phyloP scores from a whole-genome alignment of 1,140 invertebrate genomes.

The Drosophila malerkotliana region DNA sequence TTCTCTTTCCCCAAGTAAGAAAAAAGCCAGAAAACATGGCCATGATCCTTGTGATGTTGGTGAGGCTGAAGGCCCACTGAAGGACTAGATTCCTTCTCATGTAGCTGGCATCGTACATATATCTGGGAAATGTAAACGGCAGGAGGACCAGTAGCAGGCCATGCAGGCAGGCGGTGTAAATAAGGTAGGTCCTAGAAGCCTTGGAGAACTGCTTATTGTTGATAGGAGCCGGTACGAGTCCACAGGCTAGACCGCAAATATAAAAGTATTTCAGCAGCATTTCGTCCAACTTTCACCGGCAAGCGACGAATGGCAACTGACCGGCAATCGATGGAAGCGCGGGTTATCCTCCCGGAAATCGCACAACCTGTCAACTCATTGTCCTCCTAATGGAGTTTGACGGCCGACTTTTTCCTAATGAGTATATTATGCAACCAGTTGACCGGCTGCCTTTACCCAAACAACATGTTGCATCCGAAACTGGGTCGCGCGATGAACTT shows the following conservation, averaged over 20 bases:
- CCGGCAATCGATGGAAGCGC: neutral
- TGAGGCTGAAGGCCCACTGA: slow-evolving; percentile 33
- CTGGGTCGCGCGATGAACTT: slow-evolving; percentile 26
- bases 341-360: slow-evolving; percentile 18
- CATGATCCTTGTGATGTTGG: slow-evolving; percentile 23
- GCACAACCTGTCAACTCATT: neutral
- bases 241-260: slow-evolving; percentile 11
- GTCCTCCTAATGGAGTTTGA: neutral
- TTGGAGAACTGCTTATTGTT: neutral
- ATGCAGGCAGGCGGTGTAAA: slow-evolving; percentile 22
- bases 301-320: slow-evolving; percentile 7
- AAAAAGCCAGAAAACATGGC: slow-evolving; percentile 23
- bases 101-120: slow-evolving; percentile 35
- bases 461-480: slow-evolving; percentile 56
- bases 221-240: slow-evolving; percentile 29
- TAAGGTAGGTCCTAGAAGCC: slow-evolving; percentile 5
- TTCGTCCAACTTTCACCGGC: neutral
- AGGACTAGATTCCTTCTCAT: slow-evolving; percentile 24
- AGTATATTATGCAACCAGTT: neutral
- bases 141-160: slow-evolving; percentile 11
- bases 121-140: slow-evolving; percentile 28
- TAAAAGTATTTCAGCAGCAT: slow-evolving; percentile 37
- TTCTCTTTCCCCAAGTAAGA: slow-evolving; percentile 18
- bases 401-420: slow-evolving; percentile 8
- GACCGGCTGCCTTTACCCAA: neutral